Percentiles rank a stretch among this genome's conserved stretches.
These are phyloP conservation scores for Lasiurus cinereus DNA, from an alignment of 2,113 vertebrate genomes.

Conservation along the genomic window DNA sequence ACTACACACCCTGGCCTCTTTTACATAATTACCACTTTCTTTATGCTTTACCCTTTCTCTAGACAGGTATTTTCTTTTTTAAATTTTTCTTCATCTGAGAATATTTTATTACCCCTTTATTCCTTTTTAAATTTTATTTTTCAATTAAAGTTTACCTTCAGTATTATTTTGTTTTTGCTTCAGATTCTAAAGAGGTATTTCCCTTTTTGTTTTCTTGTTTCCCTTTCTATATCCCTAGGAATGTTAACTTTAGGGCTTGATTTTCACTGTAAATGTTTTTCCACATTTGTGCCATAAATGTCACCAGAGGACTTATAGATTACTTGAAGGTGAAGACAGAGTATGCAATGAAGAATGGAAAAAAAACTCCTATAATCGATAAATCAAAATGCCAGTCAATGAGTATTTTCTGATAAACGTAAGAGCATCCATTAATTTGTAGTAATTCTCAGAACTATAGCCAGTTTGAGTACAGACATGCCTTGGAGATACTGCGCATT, in stretches of 20 bases:
- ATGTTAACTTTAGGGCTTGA: background rate
- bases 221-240: background rate
- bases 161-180: background rate
- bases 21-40: background rate
- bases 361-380: background rate
- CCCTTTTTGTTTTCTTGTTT: background rate
- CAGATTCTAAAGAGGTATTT: background rate
- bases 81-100: background rate
- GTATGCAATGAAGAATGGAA: background rate
- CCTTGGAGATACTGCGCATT: background rate
- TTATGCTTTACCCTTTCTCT: background rate
- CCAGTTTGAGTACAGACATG: background rate
- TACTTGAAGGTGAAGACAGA: background rate
- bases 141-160: background rate
- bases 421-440: background rate
- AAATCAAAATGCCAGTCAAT: background rate
- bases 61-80: background rate
- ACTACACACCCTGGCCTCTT: background rate
- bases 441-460: conserved; percentile 1
- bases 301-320: conserved; percentile 24
- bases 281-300: background rate
- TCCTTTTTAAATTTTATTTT: background rate
- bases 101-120: background rate
- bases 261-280: conserved; percentile 51
- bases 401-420: background rate